Base-by-base conservation (phyloP, 2,113 vertebrate genomes). In the Chloropsis cyanopogon region DNA sequence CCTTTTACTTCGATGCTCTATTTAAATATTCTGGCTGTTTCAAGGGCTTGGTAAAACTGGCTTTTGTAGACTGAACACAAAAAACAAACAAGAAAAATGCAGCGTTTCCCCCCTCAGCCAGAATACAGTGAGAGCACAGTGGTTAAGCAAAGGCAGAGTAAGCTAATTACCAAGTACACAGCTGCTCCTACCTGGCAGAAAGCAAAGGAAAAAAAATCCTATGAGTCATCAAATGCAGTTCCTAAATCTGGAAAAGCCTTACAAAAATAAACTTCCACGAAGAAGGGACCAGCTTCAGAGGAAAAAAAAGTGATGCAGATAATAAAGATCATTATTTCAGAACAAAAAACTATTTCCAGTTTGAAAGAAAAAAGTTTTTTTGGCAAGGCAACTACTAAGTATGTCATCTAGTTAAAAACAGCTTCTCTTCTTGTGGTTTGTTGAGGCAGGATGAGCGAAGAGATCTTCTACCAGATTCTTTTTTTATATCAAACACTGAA, bases 131-230 rank as follows among this genome's bases (percentile, higher is more conserved):
- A 86, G 86, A 91, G 76, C 13, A 13, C 46, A 57, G 75, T 39
- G 85, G 86, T 86, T 66, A 77, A 86, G 93, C 90, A 65, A 54
- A 87, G 81, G 89, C 91, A 80, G 90, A 50, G 56, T 81, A 50
- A 91, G 86, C 35, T 90, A 86, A 96, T 81, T 95, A 75, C 85
- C 82, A 66, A 90, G 73, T 24, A 89, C 82, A 81, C 87, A 96
- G 70, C 91, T 95, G 90, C 91, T 95, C 53, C 42, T 90, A 95
- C 68, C 95, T 96, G 92, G 80, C 80, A 94, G 9, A 88, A 72
- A 82, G 93, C 60, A 90, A 82, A 64, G 88, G 60, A 19, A 22
- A 82, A 93, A 94, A 83, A 77, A 39, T 59, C 39, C 42, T 86
- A 20, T 60, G 81, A 96, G 76, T 77, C 90, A 88, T 92, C 83